A percentile compares a stretch with the other conserved stretches of the same genome.
Evolutionary conservation across 2,797 vertebrate species (phyloP).

Genomic region (Myotis vivesi): DNA sequence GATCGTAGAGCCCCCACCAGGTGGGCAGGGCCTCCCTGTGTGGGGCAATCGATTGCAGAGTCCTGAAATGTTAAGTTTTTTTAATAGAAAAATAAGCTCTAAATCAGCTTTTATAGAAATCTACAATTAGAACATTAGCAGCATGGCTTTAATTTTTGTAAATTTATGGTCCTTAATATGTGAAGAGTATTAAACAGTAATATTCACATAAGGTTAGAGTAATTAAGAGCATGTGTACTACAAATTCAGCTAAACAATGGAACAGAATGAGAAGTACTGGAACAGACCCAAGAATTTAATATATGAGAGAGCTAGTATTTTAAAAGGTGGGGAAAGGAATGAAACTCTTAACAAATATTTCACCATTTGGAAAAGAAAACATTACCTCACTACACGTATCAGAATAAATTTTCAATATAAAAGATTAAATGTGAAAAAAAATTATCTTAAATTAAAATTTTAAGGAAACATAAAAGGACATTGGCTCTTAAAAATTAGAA

Average conservation of each 20-base stretch:
- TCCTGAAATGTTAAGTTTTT: neutral
- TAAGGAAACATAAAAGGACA: neutral
- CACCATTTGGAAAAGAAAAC: neutral
- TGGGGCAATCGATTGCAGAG: too few species aligned
- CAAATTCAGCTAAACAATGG: neutral
- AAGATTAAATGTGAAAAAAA: neutral
- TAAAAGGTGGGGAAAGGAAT: neutral
- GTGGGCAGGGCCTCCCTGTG: too few species aligned
- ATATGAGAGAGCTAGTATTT: neutral
- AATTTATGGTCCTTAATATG: neutral
- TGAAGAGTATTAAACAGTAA: neutral
- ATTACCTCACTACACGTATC: neutral
- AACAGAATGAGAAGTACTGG: neutral
- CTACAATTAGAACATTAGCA: neutral
- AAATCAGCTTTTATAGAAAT: constrained; percentile 21
- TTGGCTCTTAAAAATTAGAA: constrained; percentile 2
- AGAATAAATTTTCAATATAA: neutral
- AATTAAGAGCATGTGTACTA: neutral
- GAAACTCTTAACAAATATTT: neutral
- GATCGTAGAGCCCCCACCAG: too few species aligned
- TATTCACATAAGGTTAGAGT: neutral
- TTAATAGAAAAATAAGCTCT: neutral
- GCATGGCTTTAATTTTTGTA: neutral
- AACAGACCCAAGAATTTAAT: neutral
- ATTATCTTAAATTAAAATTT: neutral